A percentile compares a stretch with the other conserved stretches of the same genome.
These are phyloP conservation scores for Scolopax rusticola DNA, from an alignment of 2,797 vertebrate genomes.

Conservation along the genomic window DNA sequence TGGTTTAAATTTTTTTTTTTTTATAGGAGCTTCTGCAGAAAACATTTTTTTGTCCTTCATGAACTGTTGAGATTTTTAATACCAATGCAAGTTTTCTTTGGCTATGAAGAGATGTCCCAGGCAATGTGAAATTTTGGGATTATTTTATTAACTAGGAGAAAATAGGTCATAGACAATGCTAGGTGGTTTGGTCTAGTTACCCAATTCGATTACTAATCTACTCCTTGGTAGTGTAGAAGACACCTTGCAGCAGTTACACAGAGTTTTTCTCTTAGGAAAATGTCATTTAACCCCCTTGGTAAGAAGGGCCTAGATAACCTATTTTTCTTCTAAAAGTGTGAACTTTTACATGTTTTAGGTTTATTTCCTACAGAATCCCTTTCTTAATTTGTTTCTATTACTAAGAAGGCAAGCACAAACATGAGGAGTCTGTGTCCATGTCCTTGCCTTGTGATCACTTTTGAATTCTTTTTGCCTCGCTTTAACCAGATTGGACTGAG, in stretches of 20 bases:
- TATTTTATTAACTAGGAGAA: background rate
- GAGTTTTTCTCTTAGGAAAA: background rate
- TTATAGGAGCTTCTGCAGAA: background rate
- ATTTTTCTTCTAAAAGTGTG: background rate
- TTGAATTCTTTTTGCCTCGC: background rate
- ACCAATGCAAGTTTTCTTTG: background rate
- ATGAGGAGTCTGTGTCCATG: background rate
- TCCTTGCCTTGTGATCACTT: background rate
- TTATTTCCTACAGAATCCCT: accelerated
- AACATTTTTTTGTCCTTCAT: background rate
- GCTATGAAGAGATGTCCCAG: background rate
- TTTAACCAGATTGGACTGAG: background rate
- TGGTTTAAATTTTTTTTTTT: background rate
- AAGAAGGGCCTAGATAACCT: background rate
- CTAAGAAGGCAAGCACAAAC: background rate
- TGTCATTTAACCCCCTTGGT: background rate
- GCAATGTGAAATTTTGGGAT: background rate
- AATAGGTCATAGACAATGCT: background rate
- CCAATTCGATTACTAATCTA: background rate
- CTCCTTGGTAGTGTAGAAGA: background rate
- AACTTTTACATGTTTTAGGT: background rate
- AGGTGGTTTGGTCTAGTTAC: background rate
- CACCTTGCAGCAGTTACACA: accelerated
- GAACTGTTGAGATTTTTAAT: background rate
- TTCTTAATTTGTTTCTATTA: background rate